These are phyloP conservation scores for Thinocorus orbignyianus DNA, from an alignment of 2,113 vertebrate species.

Conservation along the genomic window DNA sequence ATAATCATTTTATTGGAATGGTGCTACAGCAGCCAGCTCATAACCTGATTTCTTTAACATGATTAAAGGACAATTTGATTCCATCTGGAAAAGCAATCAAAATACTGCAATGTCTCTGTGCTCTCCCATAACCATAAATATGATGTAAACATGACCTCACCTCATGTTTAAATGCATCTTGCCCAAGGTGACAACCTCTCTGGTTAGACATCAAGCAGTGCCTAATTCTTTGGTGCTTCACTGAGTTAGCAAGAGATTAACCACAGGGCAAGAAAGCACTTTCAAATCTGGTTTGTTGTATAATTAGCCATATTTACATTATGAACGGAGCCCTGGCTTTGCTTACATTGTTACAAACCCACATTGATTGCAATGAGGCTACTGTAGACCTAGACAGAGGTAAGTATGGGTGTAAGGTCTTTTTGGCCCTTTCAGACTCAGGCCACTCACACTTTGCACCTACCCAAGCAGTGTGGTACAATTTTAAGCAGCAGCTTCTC, in stretches of 20 bases:
- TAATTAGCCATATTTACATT: background rate
- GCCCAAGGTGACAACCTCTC: background rate
- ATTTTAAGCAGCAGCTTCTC: background rate
- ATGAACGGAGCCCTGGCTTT: background rate
- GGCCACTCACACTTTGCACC: background rate
- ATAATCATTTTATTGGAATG: background rate
- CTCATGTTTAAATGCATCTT: background rate
- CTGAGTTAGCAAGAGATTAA: background rate
- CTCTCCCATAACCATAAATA: background rate
- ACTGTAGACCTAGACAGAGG: background rate
- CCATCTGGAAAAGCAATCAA: background rate
- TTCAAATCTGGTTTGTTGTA: background rate
- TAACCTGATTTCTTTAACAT: background rate
- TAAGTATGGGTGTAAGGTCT: accelerated
- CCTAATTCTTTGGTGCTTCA: background rate
- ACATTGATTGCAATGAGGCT: background rate
- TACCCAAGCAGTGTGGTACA: accelerated
- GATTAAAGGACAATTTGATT: background rate
- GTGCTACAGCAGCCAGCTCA: background rate
- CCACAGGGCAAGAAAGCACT: background rate
- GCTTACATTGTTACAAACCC: background rate
- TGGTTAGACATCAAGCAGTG: background rate
- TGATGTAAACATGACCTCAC: background rate
- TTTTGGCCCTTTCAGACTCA: background rate
- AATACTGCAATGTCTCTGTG: background rate